Base-by-base conservation (phyloP, 2,888 invertebrate genomes). In the Andrena marginata region DNA sequence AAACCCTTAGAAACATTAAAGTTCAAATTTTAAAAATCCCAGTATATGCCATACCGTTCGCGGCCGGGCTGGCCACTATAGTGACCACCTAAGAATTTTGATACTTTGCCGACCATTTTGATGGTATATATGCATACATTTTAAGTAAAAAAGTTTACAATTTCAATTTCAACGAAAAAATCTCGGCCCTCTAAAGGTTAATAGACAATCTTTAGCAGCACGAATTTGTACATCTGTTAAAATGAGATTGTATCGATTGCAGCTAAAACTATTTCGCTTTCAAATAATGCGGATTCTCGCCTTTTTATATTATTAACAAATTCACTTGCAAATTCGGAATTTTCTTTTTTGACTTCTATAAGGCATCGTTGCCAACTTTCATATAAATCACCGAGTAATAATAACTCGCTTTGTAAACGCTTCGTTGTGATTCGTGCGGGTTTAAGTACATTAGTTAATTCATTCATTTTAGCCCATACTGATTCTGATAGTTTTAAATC, bases 351-450 rank as follows among this genome's bases (percentile, higher is more conserved):
- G 23, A 59, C 26, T 59, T 59, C 59, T 1, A 29, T 59, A 59
- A 59, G 23, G n/a, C 59, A 59, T 59, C 26, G 23, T 59, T 59
- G 59, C 26, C 26, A 26, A 26, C 1, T 2, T 26, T 26, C 26
- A 2, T 26, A 26, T 26, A 26, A 26, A 26, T 26, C 26, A 26
- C 26, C 26, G 26, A 26, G 26, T 26, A 26, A 26, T 26, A 26
- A 26, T 26, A 26, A 26, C 26, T 26, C 26, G 26, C 26, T 26
- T 26, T 26, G 26, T 26, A 26, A 26, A 26, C 26, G 26, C 26
- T 26, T 26, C 26, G 31, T 62, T 62, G 60, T 33, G 31, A 62
- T 62, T 62, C 60, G 60, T 62, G 60, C 60, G 31, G 31, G 60
- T 62, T 33, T 31, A n/a, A 31, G 26, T 62, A 62, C 60, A n/a